phyloP scores from a whole-genome alignment of 2,113 vertebrate genomes.

The Hemicordylus capensis region DNA sequence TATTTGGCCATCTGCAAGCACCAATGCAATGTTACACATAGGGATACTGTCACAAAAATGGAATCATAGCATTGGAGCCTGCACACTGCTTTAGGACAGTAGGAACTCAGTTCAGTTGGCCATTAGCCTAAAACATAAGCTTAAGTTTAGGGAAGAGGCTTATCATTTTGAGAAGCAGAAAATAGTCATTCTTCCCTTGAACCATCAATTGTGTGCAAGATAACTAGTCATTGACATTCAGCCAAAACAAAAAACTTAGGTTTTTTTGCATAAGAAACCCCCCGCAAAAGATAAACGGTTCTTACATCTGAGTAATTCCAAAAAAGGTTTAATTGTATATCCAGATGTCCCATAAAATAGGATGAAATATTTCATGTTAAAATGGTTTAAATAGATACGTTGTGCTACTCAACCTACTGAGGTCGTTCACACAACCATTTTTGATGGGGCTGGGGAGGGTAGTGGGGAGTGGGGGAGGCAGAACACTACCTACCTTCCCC shows the following conservation, averaged over 20 bases:
- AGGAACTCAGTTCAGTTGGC: too few species aligned
- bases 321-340: too few species aligned
- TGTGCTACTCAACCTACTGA: conserved; percentile 15
- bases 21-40: background rate
- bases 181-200: background rate
- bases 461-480: too few species aligned
- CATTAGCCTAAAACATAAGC: too few species aligned
- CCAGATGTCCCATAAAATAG: conserved; percentile 34
- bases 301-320: conserved; percentile 19
- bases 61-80: background rate
- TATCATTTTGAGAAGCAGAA: background rate
- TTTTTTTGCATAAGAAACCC: conserved; percentile 45
- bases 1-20: background rate
- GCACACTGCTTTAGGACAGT: background rate
- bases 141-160: background rate
- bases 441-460: too few species aligned
- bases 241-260: conserved; percentile 4
- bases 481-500: too few species aligned
- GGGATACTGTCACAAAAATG: background rate
- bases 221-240: background rate
- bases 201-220: background rate
- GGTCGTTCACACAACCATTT: too few species aligned
- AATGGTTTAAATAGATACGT: conserved; percentile 26
- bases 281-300: conserved; percentile 29
- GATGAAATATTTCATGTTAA: background rate